A percentile compares a stretch with the other conserved stretches of the same genome.
Conservation (phyloP, 92 coral and sea anemone species). For the Epizoanthus fatuus region DNA sequence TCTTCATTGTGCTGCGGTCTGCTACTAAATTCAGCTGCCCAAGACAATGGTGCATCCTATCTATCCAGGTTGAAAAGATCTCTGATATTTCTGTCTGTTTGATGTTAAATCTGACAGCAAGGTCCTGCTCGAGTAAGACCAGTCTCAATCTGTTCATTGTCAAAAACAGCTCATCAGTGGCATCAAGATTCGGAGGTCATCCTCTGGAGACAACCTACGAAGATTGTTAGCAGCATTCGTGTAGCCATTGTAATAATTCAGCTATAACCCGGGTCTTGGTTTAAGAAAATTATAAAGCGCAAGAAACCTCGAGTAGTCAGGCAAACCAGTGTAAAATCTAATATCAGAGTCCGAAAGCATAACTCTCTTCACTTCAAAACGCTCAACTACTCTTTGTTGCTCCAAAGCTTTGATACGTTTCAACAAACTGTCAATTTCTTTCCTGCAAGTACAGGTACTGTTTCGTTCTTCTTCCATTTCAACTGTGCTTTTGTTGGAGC, state of each 20-base stretch:
- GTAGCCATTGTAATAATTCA: slow-evolving; percentile 40
- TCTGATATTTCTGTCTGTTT: slow-evolving; percentile 37
- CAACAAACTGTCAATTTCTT: no score
- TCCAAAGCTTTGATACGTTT: no score
- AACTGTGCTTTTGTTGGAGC: no score
- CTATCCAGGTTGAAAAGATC: slow-evolving; percentile 40
- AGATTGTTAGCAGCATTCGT: slow-evolving; percentile 37
- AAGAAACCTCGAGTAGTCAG: slow-evolving; percentile 1
- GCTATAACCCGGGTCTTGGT: slow-evolving; percentile 35
- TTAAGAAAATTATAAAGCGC: slow-evolving; percentile 37
- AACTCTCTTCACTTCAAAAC: no score
- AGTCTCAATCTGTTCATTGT: slow-evolving; percentile 32
- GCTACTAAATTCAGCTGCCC: slow-evolving; percentile 41
- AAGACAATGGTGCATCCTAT: slow-evolving; percentile 1
- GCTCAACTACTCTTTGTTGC: not conserved
- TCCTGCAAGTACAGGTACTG: no score
- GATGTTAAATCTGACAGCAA: slow-evolving; percentile 25
- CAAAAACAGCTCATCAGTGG: slow-evolving; percentile 29
- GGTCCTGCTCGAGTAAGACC: slow-evolving; percentile 29
- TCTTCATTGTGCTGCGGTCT: slow-evolving; percentile 35
- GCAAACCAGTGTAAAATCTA: slow-evolving; percentile 5
- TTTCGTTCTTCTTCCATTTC: no score
- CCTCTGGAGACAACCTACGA: slow-evolving; percentile 42
- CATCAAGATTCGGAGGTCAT: slow-evolving; percentile 28
- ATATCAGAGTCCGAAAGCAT: slow-evolving; percentile 26